Percentiles rank a stretch among this genome's conserved stretches.
Conservation (phyloP, 2,797 vertebrate species). For the Lepilemur ruficaudatus region DNA sequence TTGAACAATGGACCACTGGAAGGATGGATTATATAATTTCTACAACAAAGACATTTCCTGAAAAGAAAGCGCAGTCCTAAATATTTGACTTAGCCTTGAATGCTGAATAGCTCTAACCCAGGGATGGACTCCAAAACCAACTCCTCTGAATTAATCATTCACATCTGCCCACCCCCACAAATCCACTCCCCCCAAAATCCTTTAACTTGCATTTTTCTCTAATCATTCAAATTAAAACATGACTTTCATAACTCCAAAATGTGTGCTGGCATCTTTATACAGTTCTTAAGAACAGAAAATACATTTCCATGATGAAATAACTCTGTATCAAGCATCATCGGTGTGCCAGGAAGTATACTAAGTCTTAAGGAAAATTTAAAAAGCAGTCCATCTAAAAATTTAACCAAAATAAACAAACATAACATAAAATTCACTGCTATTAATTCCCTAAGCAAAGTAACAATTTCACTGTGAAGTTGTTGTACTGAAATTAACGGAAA, state of each 20-base stretch:
- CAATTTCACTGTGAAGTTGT: not conserved
- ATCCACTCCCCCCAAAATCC: not conserved
- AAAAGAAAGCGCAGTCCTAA: not conserved
- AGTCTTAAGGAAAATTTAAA: not conserved
- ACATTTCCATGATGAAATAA: not conserved
- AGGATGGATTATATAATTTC: not conserved
- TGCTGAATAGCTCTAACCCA: not conserved
- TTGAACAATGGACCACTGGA: not conserved
- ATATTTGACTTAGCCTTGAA: not conserved
- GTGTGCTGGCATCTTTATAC: not conserved
- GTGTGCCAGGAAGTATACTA: not conserved
- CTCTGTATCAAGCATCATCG: not conserved
- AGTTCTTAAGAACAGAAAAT: not conserved
- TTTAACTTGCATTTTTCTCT: not conserved
- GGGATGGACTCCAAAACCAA: not conserved
- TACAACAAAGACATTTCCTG: conserved; percentile 4
- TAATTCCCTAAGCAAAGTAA: not conserved
- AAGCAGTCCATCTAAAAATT: not conserved
- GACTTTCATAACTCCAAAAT: not conserved
- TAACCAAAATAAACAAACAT: conserved; percentile 16
- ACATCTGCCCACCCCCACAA: not conserved
- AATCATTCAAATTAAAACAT: not conserved
- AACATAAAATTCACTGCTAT: not conserved
- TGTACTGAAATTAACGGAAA: not conserved
- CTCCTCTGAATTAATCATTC: not conserved